Base-by-base conservation (phyloP, 2,113 vertebrate genomes). In the Gallinago jamesoni region DNA sequence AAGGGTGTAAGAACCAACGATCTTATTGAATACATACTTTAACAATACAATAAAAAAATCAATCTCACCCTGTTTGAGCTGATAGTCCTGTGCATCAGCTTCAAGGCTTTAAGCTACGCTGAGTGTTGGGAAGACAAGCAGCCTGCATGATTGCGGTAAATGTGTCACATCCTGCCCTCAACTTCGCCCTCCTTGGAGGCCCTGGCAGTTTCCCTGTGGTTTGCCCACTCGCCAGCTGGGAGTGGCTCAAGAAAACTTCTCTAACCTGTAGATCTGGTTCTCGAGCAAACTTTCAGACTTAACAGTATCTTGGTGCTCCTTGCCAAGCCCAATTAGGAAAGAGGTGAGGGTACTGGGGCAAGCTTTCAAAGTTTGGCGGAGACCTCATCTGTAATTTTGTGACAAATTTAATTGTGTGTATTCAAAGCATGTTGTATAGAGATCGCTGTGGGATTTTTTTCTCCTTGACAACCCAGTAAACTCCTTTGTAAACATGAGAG, bases 161-260 rank as follows among this genome's bases (percentile, higher is more conserved):
- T 95, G 94, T 96, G 97, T 97, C 94, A 97, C 91, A 97, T 97
- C 97, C 96, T 94, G 89, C 88, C 89, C 89, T 97, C 94, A 97
- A 93, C 96, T 97, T 87, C 95, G 94, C 89, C 92, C 91, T 97
- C 87, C 91, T 97, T 93, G 93, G 94, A 97, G 93, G 89, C 92
- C 82, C 92, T 95, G 87, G 95, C 95, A 94, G 91, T 68, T 91
- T 93, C 79, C 82, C 75, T 78, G 94, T 77, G 91, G 87, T 94
- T 97, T 94, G 91, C 92, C 89, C 87, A 95, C 87, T 93, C 72
- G 94, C 95, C 86, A 91, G 81, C 81, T 94, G 94, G 97, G 97
- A 97, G 97, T 79, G 97, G 94, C 93, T 95, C 14, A 2, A 91
- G 72, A 96, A 93, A 97, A 96, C 94, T 84, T 91, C 96, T 87